These are phyloP conservation scores for Cantharis flavilabris DNA, from an alignment of 2,888 invertebrate species.

Conservation along the genomic window DNA sequence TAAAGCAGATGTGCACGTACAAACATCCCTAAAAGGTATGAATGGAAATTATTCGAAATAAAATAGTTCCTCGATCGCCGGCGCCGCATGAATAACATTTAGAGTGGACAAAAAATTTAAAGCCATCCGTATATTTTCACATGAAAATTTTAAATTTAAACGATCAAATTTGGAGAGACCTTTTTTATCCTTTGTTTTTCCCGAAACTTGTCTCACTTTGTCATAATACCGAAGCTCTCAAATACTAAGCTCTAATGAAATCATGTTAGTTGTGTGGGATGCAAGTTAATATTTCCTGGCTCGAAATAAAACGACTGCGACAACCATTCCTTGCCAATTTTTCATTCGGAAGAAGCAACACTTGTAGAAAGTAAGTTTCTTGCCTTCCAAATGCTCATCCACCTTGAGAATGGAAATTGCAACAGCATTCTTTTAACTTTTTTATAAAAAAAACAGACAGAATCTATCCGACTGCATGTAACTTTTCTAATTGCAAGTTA, in stretches of 20 bases:
- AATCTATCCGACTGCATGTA: no score
- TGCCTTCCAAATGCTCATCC: no score
- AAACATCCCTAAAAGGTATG: background rate
- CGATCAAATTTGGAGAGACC: background rate
- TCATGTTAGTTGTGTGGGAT: background rate
- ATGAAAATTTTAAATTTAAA: background rate
- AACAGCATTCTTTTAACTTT: no score
- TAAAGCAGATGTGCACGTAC: background rate
- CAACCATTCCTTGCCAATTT: background rate
- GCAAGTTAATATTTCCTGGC: background rate
- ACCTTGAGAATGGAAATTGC: no score
- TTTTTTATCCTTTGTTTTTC: background rate
- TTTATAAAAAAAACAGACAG: no score
- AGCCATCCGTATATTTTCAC: background rate
- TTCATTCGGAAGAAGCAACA: background rate
- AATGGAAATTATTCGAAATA: background rate
- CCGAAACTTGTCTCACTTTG: background rate
- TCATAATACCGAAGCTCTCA: background rate
- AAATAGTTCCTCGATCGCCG: background rate
- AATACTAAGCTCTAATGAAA: background rate
- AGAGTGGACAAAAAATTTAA: background rate
- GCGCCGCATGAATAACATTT: background rate
- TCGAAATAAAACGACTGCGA: background rate
- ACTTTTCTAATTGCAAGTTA: no score
- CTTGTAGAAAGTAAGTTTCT: background rate